Conservation (phyloP, 2,113 vertebrate species). For the Eonycteris spelaea region DNA sequence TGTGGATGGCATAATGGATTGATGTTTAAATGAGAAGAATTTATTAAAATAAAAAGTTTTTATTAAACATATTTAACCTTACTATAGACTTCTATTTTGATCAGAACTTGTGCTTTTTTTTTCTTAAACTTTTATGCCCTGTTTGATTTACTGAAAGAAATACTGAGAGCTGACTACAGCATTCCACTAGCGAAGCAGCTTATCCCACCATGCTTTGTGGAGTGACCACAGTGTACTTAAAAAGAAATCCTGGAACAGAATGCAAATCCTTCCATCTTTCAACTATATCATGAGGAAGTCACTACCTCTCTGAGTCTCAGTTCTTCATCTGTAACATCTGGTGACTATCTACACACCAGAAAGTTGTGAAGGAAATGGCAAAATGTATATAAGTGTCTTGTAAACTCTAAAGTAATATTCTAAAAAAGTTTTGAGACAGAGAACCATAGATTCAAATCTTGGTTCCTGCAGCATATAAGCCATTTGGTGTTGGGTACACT, state of each 20-base stretch:
- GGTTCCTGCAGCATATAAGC: not conserved
- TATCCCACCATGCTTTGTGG: not conserved
- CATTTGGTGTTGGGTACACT: not conserved
- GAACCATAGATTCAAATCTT: not conserved
- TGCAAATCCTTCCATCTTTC: not conserved
- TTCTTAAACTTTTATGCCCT: not conserved
- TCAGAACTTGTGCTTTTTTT: not conserved
- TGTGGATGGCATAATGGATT: not conserved
- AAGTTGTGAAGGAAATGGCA: not conserved
- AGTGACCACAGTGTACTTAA: not conserved
- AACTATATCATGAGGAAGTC: not conserved
- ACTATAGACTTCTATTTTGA: not conserved
- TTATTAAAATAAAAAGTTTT: slow-evolving; percentile 11
- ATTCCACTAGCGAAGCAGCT: not conserved
- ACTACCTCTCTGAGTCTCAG: not conserved
- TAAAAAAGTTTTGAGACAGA: not conserved
- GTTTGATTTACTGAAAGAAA: not conserved
- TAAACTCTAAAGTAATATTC: not conserved
- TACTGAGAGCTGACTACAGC: not conserved
- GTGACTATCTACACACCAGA: not conserved
- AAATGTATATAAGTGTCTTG: not conserved
- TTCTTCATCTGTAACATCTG: not conserved
- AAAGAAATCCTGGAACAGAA: not conserved
- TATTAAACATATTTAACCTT: not conserved
- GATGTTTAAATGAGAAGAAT: not conserved